Percentiles rank a stretch among this genome's conserved stretches.
Evolutionary conservation across 2,113 vertebrate genomes (phyloP).

Genomic region (Otolemur garnettii): DNA sequence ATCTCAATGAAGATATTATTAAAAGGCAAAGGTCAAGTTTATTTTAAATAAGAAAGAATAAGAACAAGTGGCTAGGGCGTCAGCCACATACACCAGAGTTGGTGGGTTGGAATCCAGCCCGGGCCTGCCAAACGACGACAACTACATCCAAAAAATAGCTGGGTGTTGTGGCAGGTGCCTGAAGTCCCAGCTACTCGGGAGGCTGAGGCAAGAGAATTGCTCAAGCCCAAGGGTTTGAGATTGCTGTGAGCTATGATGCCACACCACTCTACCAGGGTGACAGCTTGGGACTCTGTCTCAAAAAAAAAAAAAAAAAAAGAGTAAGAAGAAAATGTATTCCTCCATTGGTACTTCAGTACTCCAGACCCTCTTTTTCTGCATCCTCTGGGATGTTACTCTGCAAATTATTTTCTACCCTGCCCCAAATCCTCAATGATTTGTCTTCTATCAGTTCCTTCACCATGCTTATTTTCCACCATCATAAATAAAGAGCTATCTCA

Average conservation of each 20-base stretch:
- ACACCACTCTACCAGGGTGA: too few species aligned
- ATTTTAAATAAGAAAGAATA: constrained; percentile 40
- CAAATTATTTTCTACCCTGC: not conserved
- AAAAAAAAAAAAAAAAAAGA: not conserved
- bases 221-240: too few species aligned
- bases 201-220: too few species aligned
- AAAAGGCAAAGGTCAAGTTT: constrained; percentile 22
- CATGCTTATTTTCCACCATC: constrained; percentile 3
- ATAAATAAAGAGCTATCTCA: not conserved
- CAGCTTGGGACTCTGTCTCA: too few species aligned
- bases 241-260: too few species aligned
- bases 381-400: not conserved
- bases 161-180: too few species aligned
- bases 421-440: not conserved
- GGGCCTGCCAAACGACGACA: too few species aligned
- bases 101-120: too few species aligned
- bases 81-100: too few species aligned
- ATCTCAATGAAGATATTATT: not conserved
- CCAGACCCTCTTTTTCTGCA: not conserved
- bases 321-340: not conserved
- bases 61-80: not conserved
- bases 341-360: not conserved
- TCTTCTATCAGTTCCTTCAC: not conserved
- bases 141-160: too few species aligned
- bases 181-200: too few species aligned